Evolutionary conservation across 2,888 invertebrate genomes (phyloP).

Genomic region (Apamea sordens): DNA sequence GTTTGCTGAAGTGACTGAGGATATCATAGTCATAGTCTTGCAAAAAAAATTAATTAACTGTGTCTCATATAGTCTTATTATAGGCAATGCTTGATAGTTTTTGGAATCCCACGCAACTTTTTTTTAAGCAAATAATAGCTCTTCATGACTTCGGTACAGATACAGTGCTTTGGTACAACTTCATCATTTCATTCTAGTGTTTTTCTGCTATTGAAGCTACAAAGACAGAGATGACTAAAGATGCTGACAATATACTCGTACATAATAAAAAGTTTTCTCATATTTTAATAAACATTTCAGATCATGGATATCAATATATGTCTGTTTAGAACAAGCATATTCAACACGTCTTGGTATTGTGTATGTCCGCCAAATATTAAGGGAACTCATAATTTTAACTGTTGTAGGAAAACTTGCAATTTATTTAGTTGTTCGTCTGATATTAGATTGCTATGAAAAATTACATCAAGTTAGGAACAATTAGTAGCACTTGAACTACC

Average conservation of each 20-base stretch:
- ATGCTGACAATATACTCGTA: too few species aligned
- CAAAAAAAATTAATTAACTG: too few species aligned
- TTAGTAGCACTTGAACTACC: not conserved
- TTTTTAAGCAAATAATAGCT: not conserved
- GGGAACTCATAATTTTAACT: slow-evolving; percentile 30
- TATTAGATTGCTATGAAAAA: slow-evolving; percentile 42
- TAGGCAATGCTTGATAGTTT: not conserved
- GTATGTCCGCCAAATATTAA: slow-evolving; percentile 75
- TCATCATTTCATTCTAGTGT: not conserved
- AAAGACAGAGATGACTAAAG: not conserved
- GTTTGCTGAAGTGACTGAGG: slow-evolving; percentile 10
- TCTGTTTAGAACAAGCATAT: slow-evolving; percentile 77
- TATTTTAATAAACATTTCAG: slow-evolving; percentile 76
- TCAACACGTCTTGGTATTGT: slow-evolving; percentile 85
- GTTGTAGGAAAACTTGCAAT: slow-evolving; percentile 58
- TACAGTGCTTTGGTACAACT: not conserved
- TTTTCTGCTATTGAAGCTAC: not conserved
- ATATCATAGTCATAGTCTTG: too few species aligned
- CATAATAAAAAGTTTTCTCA: not conserved
- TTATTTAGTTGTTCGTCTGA: slow-evolving; percentile 55
- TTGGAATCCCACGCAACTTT: not conserved
- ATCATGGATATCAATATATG: slow-evolving; percentile 84
- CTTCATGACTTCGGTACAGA: not conserved
- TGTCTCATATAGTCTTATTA: not conserved
- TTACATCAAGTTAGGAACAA: not conserved